Conservation (phyloP, 2,113 vertebrate species). For the Scartelaos histophorus region DNA sequence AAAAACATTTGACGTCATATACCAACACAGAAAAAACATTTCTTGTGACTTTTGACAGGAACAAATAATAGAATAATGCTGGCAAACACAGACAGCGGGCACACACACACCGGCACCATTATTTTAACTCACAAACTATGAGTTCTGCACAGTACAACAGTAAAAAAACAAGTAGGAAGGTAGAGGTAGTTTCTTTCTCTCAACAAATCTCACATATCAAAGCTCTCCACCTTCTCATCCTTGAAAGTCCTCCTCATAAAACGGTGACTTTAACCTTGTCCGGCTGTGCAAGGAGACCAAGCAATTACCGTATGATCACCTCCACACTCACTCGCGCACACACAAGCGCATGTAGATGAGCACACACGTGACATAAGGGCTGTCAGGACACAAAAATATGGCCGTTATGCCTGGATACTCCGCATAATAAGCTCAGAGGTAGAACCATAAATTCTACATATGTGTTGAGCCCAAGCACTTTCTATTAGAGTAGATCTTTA, state of each 20-base stretch:
- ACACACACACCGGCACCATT: no score
- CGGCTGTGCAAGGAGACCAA: conserved; percentile 43
- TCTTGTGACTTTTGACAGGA: no score
- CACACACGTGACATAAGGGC: conserved; percentile 31
- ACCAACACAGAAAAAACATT: no score
- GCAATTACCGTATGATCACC: conserved; percentile 46
- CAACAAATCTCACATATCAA: conserved; percentile 5
- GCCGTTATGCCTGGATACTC: conserved; percentile 30
- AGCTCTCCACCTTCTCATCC: background rate
- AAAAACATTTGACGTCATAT: no score
- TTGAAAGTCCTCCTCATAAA: conserved; percentile 6
- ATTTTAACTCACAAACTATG: no score
- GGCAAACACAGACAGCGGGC: no score
- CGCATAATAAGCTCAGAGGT: conserved; percentile 35
- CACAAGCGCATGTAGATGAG: conserved; percentile 7
- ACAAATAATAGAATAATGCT: no score
- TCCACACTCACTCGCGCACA: conserved; percentile 10
- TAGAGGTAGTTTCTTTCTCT: no score
- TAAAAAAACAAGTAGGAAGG: no score
- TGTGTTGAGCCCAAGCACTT: conserved; percentile 38
- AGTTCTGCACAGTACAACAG: no score
- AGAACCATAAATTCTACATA: conserved; percentile 45
- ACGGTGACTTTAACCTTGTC: conserved; percentile 53
- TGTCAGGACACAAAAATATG: conserved; percentile 2
- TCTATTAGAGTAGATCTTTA: conserved; percentile 32